phyloP scores from a whole-genome alignment of 2,797 vertebrate species.

The Rhabdomys pumilio region DNA sequence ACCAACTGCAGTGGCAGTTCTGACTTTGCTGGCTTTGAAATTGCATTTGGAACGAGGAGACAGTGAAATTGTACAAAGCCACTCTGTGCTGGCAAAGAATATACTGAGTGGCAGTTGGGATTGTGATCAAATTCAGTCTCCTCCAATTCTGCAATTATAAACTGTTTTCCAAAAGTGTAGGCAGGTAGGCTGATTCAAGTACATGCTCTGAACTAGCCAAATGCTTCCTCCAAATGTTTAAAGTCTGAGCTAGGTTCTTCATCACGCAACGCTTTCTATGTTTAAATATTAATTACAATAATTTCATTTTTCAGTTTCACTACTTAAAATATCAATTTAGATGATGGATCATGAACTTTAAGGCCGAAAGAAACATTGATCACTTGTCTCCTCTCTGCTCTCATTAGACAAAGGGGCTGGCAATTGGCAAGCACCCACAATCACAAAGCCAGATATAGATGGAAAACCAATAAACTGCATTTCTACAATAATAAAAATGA shows the following conservation, averaged over 20 bases:
- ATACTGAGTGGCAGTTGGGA: constrained; percentile 67
- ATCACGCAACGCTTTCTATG: constrained; percentile 59
- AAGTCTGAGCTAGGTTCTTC: constrained; percentile 49
- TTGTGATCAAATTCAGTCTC: constrained; percentile 65
- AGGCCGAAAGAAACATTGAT: constrained; percentile 59
- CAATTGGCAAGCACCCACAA: neutral
- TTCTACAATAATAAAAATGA: neutral
- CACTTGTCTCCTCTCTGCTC: neutral
- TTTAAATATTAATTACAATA: constrained; percentile 83
- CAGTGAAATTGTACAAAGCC: constrained; percentile 43
- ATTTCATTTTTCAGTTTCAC: constrained; percentile 77
- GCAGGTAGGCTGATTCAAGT: constrained; percentile 71
- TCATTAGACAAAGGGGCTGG: neutral
- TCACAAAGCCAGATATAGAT: neutral
- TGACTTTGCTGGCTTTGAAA: constrained; percentile 68
- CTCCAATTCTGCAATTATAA: constrained; percentile 71
- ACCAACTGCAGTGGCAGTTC: constrained; percentile 34
- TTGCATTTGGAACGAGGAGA: constrained; percentile 66
- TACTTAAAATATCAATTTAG: constrained; percentile 78
- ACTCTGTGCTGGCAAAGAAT: constrained; percentile 50
- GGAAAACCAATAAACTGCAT: neutral
- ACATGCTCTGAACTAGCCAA: constrained; percentile 60
- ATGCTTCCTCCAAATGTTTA: constrained; percentile 68
- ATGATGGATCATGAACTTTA: constrained; percentile 70
- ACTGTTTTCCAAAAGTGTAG: constrained; percentile 72